Base-by-base conservation (phyloP, 30 jellyfish, hydroid and myxozoan genomes). In the Aurelia coerulea region DNA sequence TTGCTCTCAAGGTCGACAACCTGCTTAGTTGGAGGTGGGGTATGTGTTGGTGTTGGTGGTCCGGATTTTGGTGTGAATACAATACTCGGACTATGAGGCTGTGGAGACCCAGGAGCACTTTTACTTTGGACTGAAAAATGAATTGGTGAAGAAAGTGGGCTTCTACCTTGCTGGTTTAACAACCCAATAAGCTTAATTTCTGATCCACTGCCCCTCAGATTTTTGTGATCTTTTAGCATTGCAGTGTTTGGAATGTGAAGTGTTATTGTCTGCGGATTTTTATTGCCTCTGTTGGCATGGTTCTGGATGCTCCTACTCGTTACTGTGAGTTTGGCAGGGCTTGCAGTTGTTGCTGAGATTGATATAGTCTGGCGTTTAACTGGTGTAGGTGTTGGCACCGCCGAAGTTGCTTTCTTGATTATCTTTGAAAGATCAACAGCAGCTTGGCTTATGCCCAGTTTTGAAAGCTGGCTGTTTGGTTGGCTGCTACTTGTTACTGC, bases 41-140 rank as follows among this genome's bases (percentile, higher is more conserved):
- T 51, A 29, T 42, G 34, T 2, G 80, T 70, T 18, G 89, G 67
- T 56, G 89, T 59, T 14, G 85, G 84, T 54, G 71, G 92, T 58
- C 62, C 88, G 1, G 93, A 65, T 51, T 74, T 84, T 23, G 93
- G 74, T n/a, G 93, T 46, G 16, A 73, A 60, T 65, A 73, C 68
- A 73, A 84, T 53, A 19, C 85, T 42, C 11, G 95, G 86, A 59
- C 90, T 86, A 18, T 86, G 85, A 19, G 81, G 32, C 86, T 68
- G 74, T n/a, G 95, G 95, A 15, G 95, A 86, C 29, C 80, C 95
- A 5, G 95, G 95, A 69, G 87, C 87, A 76, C 95, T 86, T 65
- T 58, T 68, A 71, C 86, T 86, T 54, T 86, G 89, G 13, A 86
- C 90, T 2, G 95, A 86, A 58, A 86, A 86, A 34, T 86, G 95